A percentile compares a stretch with the other conserved stretches of the same genome.
These are phyloP conservation scores for Vireo altiloquus DNA, from an alignment of 2,113 vertebrate species.

Conservation along the genomic window DNA sequence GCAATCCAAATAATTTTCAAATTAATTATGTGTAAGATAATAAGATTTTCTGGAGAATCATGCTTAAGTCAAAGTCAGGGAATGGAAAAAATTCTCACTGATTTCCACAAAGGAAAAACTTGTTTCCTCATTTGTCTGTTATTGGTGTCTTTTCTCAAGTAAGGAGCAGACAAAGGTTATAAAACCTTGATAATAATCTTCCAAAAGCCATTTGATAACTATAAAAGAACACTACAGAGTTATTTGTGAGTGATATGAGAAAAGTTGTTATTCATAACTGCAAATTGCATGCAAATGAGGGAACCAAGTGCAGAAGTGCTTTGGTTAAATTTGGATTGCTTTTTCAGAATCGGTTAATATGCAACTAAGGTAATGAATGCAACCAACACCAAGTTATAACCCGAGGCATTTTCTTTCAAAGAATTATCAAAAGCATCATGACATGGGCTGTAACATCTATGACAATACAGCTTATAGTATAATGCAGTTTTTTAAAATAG, in stretches of 20 bases:
- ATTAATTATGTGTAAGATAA: not conserved
- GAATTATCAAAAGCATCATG: not conserved
- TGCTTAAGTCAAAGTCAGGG: not conserved
- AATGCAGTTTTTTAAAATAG: not conserved
- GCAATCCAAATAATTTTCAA: not conserved
- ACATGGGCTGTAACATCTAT: not conserved
- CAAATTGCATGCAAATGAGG: not conserved
- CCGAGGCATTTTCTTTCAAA: not conserved
- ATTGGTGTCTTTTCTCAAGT: not conserved
- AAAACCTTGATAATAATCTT: not conserved
- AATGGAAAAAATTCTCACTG: not conserved
- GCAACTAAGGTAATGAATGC: not conserved
- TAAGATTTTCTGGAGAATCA: not conserved
- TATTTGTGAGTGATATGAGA: not conserved
- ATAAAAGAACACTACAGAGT: not conserved
- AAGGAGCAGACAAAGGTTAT: not conserved
- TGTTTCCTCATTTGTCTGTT: not conserved
- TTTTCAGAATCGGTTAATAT: not conserved
- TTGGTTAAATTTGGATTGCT: not conserved
- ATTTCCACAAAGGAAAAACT: not conserved
- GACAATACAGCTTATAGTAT: not conserved
- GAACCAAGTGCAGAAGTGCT: accelerated
- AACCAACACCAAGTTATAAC: not conserved
- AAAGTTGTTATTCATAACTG: not conserved
- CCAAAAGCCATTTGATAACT: not conserved